Base-by-base conservation (phyloP, 2,113 vertebrate genomes). In the Mastomys natalensis region DNA sequence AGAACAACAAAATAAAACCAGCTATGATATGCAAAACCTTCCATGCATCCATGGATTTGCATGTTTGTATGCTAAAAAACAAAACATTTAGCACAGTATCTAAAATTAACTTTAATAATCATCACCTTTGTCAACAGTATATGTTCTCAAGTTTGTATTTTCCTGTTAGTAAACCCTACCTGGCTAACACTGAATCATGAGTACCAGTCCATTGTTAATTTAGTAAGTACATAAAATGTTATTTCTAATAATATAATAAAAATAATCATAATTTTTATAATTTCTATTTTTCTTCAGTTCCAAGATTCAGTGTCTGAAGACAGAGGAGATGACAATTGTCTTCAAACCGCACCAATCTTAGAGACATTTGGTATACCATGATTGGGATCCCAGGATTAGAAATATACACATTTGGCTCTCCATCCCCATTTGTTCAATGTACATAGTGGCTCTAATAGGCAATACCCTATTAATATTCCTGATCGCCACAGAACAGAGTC, bases 341-440 rank as follows among this genome's bases (percentile, higher is more conserved):
- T 93, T 90, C 51, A 73, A 96, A 97, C 31, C 37, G 62, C 9
- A 86, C 40, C 37, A 93, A 86, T 17, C 48, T 85, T 48, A 95
- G 77, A 91, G 90, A 95, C 21, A 88, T 81, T 45, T 96, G 89
- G 73, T 94, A 91, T 6, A 84, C 87, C 55, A 88, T 88, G 37
- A 70, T 53, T 66, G 96, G 95, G 21, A 93, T 97, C 53, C 86
- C 87, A 22, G 89, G 95, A 51, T 3, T 87, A 48, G 86, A 87
- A 55, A 87, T 53, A 21, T 7, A 17, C 86, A 87, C 86, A n/a
- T 72, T 3, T 96, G 93, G 86, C 34, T 96, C 76, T 94, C 92
- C 0, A 5, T 96, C n/a, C 93, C 91, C 21, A 87, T 94, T 21
- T 96, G 89, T 43, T 94, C 48, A 15, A 92, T 84, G 76, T 97